phyloP scores from a whole-genome alignment of 2,113 vertebrate genomes.

The Paramormyrops kingsleyae region DNA sequence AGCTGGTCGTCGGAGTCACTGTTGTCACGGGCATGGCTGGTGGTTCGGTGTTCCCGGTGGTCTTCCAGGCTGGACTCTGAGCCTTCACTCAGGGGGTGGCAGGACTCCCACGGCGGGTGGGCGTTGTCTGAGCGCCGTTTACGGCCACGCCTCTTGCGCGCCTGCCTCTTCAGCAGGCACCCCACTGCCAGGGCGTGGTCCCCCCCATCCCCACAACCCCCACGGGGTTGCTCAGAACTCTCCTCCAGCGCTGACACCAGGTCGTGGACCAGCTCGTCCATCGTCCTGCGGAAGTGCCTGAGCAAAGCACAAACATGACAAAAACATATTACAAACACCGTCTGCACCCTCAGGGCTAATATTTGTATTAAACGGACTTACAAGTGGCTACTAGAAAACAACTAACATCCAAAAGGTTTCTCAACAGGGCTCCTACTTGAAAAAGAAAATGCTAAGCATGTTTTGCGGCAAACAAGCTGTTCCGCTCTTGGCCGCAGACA shows the following conservation, averaged over 20 bases:
- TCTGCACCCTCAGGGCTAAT: neutral
- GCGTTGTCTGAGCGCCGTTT: slow-evolving; percentile 84
- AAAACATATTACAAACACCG: neutral
- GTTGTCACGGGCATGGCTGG: slow-evolving; percentile 69
- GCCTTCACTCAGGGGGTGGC: slow-evolving; percentile 84
- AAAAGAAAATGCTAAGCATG: neutral
- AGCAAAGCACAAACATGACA: neutral
- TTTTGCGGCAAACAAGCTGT: neutral
- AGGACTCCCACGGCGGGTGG: slow-evolving; percentile 83
- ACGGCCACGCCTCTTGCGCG: slow-evolving; percentile 87
- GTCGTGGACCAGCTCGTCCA: slow-evolving; percentile 98
- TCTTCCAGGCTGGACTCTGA: slow-evolving; percentile 94
- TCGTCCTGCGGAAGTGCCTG: slow-evolving; percentile 94
- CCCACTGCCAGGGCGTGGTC: slow-evolving; percentile 79
- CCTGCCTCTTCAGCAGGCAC: slow-evolving; percentile 87
- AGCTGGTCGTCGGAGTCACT: slow-evolving; percentile 94
- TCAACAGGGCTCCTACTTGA: neutral
- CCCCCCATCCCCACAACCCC: slow-evolving; percentile 84
- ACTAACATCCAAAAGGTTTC: neutral
- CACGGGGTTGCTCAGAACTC: slow-evolving; percentile 93
- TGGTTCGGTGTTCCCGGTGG: slow-evolving; percentile 63
- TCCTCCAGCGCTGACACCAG: slow-evolving; percentile 95
- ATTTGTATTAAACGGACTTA: neutral
- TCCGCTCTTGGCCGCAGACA: neutral
- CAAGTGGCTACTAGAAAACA: neutral